Percentiles rank a stretch among this genome's conserved stretches.
Conservation (phyloP, 2,797 vertebrate species). For the Anguilla obscura region DNA sequence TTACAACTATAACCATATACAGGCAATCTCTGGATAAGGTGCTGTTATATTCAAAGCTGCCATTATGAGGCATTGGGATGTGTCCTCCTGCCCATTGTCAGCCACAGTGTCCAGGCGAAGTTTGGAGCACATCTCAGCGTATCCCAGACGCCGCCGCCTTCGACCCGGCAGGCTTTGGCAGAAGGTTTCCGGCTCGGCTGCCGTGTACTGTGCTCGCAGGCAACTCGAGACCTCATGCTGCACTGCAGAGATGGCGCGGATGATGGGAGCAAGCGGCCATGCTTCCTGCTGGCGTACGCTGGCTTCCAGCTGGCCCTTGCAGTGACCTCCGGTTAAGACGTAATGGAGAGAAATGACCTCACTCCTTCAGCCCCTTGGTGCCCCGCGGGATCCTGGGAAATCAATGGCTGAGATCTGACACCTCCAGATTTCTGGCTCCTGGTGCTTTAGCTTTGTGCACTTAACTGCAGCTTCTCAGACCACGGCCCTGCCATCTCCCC, state of each 20-base stretch:
- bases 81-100: slow-evolving; percentile 28
- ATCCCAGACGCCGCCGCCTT: neutral
- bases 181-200: neutral
- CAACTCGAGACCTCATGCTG: neutral
- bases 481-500: neutral
- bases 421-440: slow-evolving; percentile 19
- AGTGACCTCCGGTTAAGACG: slow-evolving; percentile 7
- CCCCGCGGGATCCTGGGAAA: slow-evolving; percentile 16
- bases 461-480: neutral
- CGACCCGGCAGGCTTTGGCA: neutral
- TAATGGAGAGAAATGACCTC: slow-evolving; percentile 23
- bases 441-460: neutral
- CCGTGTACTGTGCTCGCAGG: neutral
- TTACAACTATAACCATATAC: neutral
- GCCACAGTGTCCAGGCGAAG: slow-evolving; percentile 17
- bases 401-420: slow-evolving; percentile 25
- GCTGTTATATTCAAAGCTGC: slow-evolving; percentile 33
- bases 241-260: neutral
- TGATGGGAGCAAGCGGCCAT: neutral
- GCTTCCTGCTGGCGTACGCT: neutral
- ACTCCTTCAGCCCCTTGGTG: neutral
- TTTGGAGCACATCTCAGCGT: neutral
- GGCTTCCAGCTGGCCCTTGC: slow-evolving; percentile 9
- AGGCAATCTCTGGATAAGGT: slow-evolving; percentile 6
- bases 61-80: slow-evolving; percentile 24